Evolutionary conservation across 1,140 invertebrate genomes (phyloP).

Genomic region (Cardiocondyla obscurior): DNA sequence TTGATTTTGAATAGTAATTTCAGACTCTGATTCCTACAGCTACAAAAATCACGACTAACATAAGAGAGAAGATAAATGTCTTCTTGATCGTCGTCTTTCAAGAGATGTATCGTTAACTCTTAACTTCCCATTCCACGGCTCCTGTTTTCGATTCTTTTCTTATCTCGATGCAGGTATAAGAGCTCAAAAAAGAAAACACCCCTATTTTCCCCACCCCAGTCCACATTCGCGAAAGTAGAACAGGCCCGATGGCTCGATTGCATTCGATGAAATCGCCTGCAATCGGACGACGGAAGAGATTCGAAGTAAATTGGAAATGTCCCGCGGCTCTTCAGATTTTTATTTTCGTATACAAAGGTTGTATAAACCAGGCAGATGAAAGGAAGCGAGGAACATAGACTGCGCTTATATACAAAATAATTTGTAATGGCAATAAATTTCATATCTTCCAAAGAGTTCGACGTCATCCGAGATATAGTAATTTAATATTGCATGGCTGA

Average conservation of each 20-base stretch:
- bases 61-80: background rate
- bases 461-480: background rate
- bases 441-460: background rate
- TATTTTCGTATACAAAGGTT: conserved; percentile 35
- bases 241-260: conserved; percentile 39
- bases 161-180: conserved; percentile 20
- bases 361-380: background rate
- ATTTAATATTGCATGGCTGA: background rate
- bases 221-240: conserved; percentile 17
- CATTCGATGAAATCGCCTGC: conserved; percentile 44
- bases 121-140: background rate
- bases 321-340: conserved; percentile 17
- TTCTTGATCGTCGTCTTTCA: background rate
- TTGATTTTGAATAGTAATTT: background rate
- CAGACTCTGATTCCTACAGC: background rate
- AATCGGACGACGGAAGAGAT: conserved; percentile 36
- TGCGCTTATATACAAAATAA: background rate
- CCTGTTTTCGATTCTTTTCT: conserved; percentile 19
- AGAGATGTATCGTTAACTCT: background rate
- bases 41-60: background rate
- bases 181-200: conserved; percentile 2
- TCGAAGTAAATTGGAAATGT: conserved; percentile 48
- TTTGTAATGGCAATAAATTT: background rate
- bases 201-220: conserved; percentile 12
- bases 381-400: background rate